Evolutionary conservation across 2,888 invertebrate genomes (phyloP), one percentile per base, ranked within the genome.

Genomic region (Zygothrica quintamaculata): DNA sequence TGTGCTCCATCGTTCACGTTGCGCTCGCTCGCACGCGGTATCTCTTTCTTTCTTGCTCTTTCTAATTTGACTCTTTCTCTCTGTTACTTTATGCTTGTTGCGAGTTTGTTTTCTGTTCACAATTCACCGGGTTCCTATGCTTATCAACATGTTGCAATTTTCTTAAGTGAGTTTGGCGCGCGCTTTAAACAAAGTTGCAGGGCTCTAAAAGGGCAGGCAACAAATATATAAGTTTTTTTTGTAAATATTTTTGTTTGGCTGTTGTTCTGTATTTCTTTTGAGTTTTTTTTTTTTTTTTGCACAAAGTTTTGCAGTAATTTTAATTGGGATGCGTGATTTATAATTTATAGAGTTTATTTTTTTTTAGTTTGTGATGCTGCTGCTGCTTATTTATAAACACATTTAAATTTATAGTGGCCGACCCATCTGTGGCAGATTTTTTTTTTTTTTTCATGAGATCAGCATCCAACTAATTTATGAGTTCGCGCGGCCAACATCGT

Each of bases 311-410:
- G 31, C 25, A 42, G 42, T 22, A 57, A 36, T 46, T 65, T 74
- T 74, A 56, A 69, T 70, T 71, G 71, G 43, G 5, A 55, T 74
- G 57, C 43, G 66, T 73, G 73, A 84, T 75, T 80, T 84, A 67
- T 74, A 80, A 71, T 75, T 78, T 71, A 74, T 60, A 56, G 53
- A 42, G 50, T 61, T 55, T 36, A 36, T 60, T 43, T 58, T 40
- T 57, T 25, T 62, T 47, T 52, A 37, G 52, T 47, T 60, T 29
- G 51, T 29, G 7, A 39, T 65, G 51, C 36, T 12, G 1, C 52
- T 57, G 57, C 51, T 74, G 67, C 60, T 81, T 81, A 76, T 84
- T 84, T 84, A 80, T 81, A 84, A 80, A 81, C 66, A 71, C 78
- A 81, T 80, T 78, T 65, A 71, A 78, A 80, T 80, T 84, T 80